Evolutionary conservation across 2,888 invertebrate genomes (phyloP), one percentile per base, ranked within the genome.

Genomic region (Drosophila hawaiiensis): DNA sequence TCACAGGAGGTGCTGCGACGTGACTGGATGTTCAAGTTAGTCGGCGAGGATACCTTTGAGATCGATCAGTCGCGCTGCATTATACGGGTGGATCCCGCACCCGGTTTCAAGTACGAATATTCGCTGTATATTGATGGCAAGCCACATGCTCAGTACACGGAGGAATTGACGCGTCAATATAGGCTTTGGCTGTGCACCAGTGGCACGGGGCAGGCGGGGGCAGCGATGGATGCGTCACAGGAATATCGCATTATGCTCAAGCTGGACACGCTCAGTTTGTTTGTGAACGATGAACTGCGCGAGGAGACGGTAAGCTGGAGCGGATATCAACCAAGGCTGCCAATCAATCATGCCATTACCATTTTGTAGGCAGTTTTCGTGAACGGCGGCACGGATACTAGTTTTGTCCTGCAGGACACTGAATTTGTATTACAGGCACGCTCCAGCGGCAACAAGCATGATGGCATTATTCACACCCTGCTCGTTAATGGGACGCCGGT

Each of bases 1-100:
- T 64, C 67, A 29, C 69, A 97, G 96, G 97, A 97, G 92, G 94
- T 96, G 5, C 81, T 96, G 16, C 94, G 96, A 22, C 94, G 95
- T 73, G 98, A 98, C 69, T 98, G 97, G 97, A 97, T 98, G 97
- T 98, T 98, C 92, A 97, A 97, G 88, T 92, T 98, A 54, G 98
- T 98, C 0, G 98, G 98, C 1, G 96, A 96, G 81, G 98, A 98
- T 93, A 94, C 95, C 12, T 97, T 98, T 92, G 94, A 94, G 50
- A 94, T 97, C 50, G 96, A 96, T 3, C 94, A 94, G 49, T 68
- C 91, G 3, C 91, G 93, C 12, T 94, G 94, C 69, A 92, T 93
- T 43, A 91, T 94, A 62, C 90, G 93, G n/a, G 93, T 95, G 0
- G 95, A 95, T 93, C 95, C 95, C 0, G 94, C 95, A 71, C 94